Evolutionary conservation across 2,797 vertebrate genomes (phyloP), one percentile per base, ranked within the genome.

Genomic region (Streptopelia turtur): DNA sequence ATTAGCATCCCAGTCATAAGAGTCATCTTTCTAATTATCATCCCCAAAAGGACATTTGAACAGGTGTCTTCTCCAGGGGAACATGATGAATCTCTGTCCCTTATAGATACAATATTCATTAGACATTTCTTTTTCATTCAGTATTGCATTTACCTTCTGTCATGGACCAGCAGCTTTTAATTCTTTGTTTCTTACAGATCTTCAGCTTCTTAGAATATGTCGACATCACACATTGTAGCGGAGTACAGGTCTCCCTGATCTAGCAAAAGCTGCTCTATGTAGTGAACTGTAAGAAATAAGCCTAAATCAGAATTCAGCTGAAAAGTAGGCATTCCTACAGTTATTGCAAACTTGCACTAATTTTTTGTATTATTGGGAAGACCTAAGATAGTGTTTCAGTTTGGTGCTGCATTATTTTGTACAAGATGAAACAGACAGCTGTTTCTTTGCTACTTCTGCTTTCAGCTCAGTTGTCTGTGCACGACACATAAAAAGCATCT

Each of bases 1-100:
- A 91, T 97, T 93, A 95, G 5, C 33, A 92, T 68, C 68, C 78
- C 49, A 91, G 68, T 49, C 39, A 68, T 23, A 37, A 68, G 5
- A 84, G 28, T 45, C 33, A 53, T 41, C 53, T 83, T 87, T 74
- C 77, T 87, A 89, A 83, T 83, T 93, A 93, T 70, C 41, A 77
- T 61, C 56, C 64, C 35, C 64, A 85, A 35, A 80, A 78, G 30
- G 53, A 37, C 77, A 50, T 50, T 87, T 47, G 64, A 90, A 57
- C 53, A 87, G 68, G 53, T 87, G 50, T 91, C 87, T 94, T 57
- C 84, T 75, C 64, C 5, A 13, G 30, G 31, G 53, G 22, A 3
- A 93, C 69, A 80, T 20, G 82, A 89, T 3, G 0, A 78, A 87
- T 83, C 49, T 79, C 33, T 17, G 20, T 35, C 84, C 64, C 17